A percentile compares a stretch with the other conserved stretches of the same genome.
These are phyloP conservation scores for Ophiothrix spiculata DNA, from an alignment of 35 echinoderm and acorn worm species.

Conservation along the genomic window DNA sequence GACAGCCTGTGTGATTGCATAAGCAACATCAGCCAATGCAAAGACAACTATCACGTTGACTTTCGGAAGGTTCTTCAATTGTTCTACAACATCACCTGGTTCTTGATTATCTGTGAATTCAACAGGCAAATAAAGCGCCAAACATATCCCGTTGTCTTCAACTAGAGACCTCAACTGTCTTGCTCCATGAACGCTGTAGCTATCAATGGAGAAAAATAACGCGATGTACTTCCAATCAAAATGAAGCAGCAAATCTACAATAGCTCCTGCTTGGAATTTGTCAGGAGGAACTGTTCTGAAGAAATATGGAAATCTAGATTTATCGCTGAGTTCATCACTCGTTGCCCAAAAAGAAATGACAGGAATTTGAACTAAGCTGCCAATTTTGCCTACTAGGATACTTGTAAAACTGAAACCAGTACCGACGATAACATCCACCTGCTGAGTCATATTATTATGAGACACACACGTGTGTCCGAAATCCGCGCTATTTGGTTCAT, in stretches of 20 bases:
- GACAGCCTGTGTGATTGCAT: conserved; percentile 11
- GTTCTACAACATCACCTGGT: conserved; percentile 2
- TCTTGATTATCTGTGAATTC: background rate
- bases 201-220: conserved; percentile 80
- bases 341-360: conserved; percentile 45
- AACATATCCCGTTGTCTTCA: conserved; percentile 58
- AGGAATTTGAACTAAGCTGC: conserved; percentile 35
- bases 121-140: conserved; percentile 34
- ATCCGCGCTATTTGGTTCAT: background rate
- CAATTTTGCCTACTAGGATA: conserved; percentile 59
- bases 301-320: conserved; percentile 40
- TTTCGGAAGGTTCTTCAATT: background rate
- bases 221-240: conserved; percentile 91
- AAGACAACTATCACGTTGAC: conserved; percentile 43
- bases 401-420: conserved; percentile 52
- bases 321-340: conserved; percentile 55
- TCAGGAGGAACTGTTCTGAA: conserved; percentile 64
- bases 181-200: conserved; percentile 71
- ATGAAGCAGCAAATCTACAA: conserved; percentile 67
- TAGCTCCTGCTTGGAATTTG: conserved; percentile 49
- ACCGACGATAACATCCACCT: conserved; percentile 46
- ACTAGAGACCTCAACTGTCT: conserved; percentile 39
- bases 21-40: background rate
- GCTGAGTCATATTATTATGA: background rate
- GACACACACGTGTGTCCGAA: background rate